Evolutionary conservation across 2,888 invertebrate genomes (phyloP).

Genomic region (Sarcophaga subvicina): DNA sequence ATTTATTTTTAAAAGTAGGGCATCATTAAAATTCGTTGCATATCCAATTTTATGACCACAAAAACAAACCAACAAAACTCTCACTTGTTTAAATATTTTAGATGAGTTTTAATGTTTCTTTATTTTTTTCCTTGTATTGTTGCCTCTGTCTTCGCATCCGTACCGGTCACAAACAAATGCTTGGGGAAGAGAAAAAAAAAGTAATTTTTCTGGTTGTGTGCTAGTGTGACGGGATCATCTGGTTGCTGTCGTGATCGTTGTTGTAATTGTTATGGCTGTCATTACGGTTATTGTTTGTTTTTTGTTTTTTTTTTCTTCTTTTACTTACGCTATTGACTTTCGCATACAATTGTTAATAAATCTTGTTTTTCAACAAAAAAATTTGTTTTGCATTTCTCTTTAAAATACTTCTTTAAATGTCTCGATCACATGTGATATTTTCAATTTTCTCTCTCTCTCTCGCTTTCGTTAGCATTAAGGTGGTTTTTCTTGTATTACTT

Average conservation of each 20-base stretch:
- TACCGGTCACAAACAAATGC: slow-evolving; percentile 29
- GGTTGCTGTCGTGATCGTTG: background rate
- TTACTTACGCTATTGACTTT: slow-evolving; percentile 56
- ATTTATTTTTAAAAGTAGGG: slow-evolving; percentile 5
- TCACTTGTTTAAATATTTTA: slow-evolving; percentile 35
- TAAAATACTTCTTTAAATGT: slow-evolving; percentile 11
- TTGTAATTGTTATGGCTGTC: background rate
- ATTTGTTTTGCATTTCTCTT: slow-evolving; percentile 36
- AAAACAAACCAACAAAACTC: slow-evolving; percentile 6
- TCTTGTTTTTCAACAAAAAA: background rate
- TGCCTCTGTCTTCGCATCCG: background rate
- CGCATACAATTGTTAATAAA: slow-evolving; percentile 53
- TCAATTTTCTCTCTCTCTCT: background rate
- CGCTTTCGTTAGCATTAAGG: background rate
- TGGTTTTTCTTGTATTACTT: slow-evolving; percentile 14
- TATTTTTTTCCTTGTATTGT: background rate
- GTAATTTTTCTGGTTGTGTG: slow-evolving; percentile 39
- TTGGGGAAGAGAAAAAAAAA: background rate
- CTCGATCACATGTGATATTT: slow-evolving; percentile 55
- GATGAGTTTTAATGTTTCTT: slow-evolving; percentile 3
- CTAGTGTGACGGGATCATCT: slow-evolving; percentile 5
- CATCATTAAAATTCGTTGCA: background rate
- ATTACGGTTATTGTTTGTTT: background rate
- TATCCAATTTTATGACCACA: background rate
- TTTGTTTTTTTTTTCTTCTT: slow-evolving; percentile 3